These are phyloP conservation scores for Archaeoteleia sp. DNA, from an alignment of 2,888 invertebrate species.

Conservation along the genomic window DNA sequence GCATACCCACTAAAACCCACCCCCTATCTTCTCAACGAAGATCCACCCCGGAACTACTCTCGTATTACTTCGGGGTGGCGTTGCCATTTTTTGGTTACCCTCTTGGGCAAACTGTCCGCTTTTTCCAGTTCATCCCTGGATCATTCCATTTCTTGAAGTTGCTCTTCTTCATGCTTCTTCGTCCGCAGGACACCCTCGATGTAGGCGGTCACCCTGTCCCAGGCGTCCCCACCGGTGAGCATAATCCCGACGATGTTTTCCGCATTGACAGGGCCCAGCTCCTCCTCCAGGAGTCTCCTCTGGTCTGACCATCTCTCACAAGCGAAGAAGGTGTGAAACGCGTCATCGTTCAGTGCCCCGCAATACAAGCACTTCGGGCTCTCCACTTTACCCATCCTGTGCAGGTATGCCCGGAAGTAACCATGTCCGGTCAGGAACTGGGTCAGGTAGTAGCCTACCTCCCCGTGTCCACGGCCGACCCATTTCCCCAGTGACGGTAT, in stretches of 20 bases:
- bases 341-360: slow-evolving; percentile 24
- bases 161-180: no score
- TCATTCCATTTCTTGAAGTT: no score
- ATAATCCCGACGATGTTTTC: not conserved
- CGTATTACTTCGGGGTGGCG: no score
- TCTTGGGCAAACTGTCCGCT: no score
- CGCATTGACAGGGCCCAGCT: not conserved
- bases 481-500: slow-evolving; percentile 8
- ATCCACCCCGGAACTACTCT: no score
- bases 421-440: slow-evolving; percentile 56
- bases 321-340: slow-evolving; percentile 47
- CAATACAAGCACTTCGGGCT: slow-evolving; percentile 38
- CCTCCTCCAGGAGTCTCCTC: not conserved
- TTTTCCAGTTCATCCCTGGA: no score
- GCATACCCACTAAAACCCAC: no score
- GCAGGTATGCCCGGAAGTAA: slow-evolving; percentile 49
- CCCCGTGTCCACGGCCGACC: slow-evolving; percentile 15
- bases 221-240: not conserved
- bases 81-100: no score
- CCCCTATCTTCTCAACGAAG: no score
- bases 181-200: slow-evolving; percentile 2
- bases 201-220: slow-evolving; percentile 2
- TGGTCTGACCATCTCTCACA: slow-evolving; percentile 31
- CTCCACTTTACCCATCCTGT: slow-evolving; percentile 28
- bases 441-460: slow-evolving; percentile 49